These are phyloP conservation scores for Synanthedon vespiformis DNA, from an alignment of 2,888 invertebrate genomes.

Conservation along the genomic window DNA sequence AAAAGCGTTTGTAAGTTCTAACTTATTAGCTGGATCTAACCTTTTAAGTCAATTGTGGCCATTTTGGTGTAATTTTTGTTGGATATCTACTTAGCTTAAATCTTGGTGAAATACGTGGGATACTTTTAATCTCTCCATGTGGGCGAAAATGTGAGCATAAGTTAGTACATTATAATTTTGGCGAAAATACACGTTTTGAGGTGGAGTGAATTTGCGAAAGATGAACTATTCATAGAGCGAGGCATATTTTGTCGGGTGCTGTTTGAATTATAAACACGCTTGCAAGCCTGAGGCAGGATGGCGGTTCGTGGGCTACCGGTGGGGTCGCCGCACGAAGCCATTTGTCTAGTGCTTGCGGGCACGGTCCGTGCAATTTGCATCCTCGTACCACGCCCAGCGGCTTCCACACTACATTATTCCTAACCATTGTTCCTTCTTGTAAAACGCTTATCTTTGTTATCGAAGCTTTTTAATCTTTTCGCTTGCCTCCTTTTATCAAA, in stretches of 20 bases:
- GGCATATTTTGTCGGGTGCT: constrained; percentile 18
- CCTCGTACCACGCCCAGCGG: constrained; percentile 50
- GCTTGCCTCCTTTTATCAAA: constrained; percentile 8
- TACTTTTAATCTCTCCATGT: too few species aligned
- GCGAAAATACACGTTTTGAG: constrained; percentile 11
- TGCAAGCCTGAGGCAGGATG: constrained; percentile 20
- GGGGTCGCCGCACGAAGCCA: constrained; percentile 60
- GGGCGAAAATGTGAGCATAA: too few species aligned
- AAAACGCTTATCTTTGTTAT: constrained; percentile 22
- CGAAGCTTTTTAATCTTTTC: constrained; percentile 11
- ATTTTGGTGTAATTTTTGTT: too few species aligned
- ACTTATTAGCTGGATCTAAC: too few species aligned
- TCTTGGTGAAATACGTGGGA: too few species aligned
- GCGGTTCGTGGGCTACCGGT: constrained; percentile 59
- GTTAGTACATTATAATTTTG: not conserved
- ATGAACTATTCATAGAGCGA: constrained; percentile 14
- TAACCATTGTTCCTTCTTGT: constrained; percentile 35
- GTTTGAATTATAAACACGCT: constrained; percentile 26
- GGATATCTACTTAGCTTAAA: too few species aligned
- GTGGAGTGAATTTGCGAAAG: constrained; percentile 3
- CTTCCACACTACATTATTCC: constrained; percentile 44
- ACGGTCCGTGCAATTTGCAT: constrained; percentile 55
- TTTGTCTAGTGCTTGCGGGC: constrained; percentile 53
- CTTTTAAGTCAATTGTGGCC: too few species aligned
- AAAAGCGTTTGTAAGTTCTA: too few species aligned